Evolutionary conservation across 2,113 vertebrate genomes (phyloP).

Genomic region (Sterrhoptilus dennistouni): DNA sequence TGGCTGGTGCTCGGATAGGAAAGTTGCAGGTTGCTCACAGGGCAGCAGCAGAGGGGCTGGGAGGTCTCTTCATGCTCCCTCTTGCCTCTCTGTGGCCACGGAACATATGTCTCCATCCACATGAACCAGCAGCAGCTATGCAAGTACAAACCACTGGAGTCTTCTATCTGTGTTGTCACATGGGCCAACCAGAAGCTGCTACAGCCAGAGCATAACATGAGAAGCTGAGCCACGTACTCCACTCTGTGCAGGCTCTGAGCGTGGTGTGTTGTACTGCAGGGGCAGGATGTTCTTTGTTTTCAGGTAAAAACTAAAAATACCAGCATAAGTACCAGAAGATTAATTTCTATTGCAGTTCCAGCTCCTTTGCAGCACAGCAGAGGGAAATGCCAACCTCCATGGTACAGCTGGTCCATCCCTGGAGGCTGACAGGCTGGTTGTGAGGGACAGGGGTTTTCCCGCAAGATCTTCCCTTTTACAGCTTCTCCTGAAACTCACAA

Average conservation of each 20-base stretch:
- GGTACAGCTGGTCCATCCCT: not conserved
- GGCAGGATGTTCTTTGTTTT: not conserved
- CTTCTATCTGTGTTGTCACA: not conserved
- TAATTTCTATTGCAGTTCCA: accelerated
- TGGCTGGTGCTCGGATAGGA: not conserved
- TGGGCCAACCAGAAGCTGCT: not conserved
- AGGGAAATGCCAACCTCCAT: not conserved
- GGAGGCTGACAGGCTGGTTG: not conserved
- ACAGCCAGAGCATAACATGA: accelerated
- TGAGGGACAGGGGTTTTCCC: not conserved
- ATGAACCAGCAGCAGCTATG: conserved; percentile 10
- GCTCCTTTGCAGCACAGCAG: not conserved
- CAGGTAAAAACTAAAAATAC: not conserved
- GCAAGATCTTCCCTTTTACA: not conserved
- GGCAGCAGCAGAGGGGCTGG: not conserved
- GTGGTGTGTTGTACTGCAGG: not conserved
- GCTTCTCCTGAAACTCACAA: not conserved
- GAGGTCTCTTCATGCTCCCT: not conserved
- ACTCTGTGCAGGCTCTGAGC: not conserved
- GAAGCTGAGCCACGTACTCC: not conserved
- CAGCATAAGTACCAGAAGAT: not conserved
- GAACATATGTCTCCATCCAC: not conserved
- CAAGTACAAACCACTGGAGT: not conserved
- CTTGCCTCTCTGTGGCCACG: accelerated
- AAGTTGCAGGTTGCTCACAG: not conserved